Conservation (phyloP, 2,888 invertebrate species). For the Tetheella fluctuosa region DNA sequence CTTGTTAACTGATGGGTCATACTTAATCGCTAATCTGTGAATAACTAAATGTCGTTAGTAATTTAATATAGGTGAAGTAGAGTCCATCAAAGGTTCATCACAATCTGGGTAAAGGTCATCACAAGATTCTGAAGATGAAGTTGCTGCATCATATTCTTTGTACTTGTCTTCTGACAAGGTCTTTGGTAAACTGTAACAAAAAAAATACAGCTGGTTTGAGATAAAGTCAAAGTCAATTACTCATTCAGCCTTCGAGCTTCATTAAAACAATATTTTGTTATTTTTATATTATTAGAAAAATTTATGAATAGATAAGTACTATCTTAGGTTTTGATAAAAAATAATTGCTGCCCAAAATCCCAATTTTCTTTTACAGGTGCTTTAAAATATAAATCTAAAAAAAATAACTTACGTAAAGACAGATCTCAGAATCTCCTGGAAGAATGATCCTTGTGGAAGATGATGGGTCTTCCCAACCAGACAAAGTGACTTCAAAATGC, state of each 20-base stretch:
- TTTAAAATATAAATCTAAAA: background rate
- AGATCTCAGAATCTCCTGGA: constrained; percentile 86
- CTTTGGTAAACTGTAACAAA: constrained; percentile 61
- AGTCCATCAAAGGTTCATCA: constrained; percentile 30
- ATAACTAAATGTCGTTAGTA: constrained; percentile 15
- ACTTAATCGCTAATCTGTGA: too few species aligned
- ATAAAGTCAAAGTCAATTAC: too few species aligned
- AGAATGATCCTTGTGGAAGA: constrained; percentile 80
- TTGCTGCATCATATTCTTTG: constrained; percentile 63
- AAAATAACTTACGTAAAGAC: constrained; percentile 85
- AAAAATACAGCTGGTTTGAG: background rate
- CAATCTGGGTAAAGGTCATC: constrained; percentile 67
- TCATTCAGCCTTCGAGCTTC: too few species aligned
- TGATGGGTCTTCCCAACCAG: constrained; percentile 81
- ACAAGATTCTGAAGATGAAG: constrained; percentile 53
- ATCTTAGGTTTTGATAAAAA: too few species aligned
- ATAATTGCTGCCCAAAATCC: too few species aligned
- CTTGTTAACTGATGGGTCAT: too few species aligned
- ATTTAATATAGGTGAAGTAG: constrained; percentile 22
- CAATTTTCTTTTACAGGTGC: too few species aligned
- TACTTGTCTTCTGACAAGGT: constrained; percentile 43
- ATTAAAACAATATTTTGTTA: too few species aligned
- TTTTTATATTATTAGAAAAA: too few species aligned
- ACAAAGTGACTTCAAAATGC: constrained; percentile 87
- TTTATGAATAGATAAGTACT: too few species aligned